Evolutionary conservation across 1,140 invertebrate species (phyloP), one percentile per base, ranked within the genome.

Genomic region (Musca vetustissima): DNA sequence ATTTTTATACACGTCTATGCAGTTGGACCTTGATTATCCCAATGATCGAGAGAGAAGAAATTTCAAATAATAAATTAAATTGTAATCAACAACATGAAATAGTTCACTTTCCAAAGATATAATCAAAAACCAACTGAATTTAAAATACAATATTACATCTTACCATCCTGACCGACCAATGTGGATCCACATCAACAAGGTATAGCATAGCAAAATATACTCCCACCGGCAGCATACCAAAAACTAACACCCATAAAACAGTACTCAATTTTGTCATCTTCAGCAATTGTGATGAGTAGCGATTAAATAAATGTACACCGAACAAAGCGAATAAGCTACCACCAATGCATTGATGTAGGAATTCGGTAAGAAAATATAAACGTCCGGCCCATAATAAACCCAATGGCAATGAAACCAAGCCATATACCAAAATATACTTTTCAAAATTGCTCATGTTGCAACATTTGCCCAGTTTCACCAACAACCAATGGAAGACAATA

Each of bases 81-180:
- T n/a, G n/a, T n/a, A n/a, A n/a, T n/a, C n/a, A n/a, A n/a, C n/a
- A n/a, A n/a, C n/a, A n/a, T n/a, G n/a, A n/a, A n/a, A n/a, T n/a
- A n/a, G n/a, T n/a, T n/a, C n/a, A n/a, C n/a, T n/a, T n/a, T n/a
- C n/a, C n/a, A n/a, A n/a, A n/a, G n/a, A n/a, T n/a, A n/a, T n/a
- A n/a, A n/a, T n/a, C 8, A 15, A 25, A 28, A 21, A 49, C 13
- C 9, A 22, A 48, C 11, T 4, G 17, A 28, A 66, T n/a, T 43
- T 19, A n/a, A n/a, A n/a, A 21, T 57, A 24, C 6, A n/a, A 24
- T 22, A 9, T 9, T 3, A 4, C 2, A 36, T 50, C 69, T 61
- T 25, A 80, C 78, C 78, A 78, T 74, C 0, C 79, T 72, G 28
- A 81, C 79, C 6, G 79, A 76, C 76, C 75, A 81, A 69, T 79